Percentiles rank a stretch among this genome's conserved stretches.
Evolutionary conservation across 2,113 vertebrate species (phyloP).

Genomic region (Merops nubicus): DNA sequence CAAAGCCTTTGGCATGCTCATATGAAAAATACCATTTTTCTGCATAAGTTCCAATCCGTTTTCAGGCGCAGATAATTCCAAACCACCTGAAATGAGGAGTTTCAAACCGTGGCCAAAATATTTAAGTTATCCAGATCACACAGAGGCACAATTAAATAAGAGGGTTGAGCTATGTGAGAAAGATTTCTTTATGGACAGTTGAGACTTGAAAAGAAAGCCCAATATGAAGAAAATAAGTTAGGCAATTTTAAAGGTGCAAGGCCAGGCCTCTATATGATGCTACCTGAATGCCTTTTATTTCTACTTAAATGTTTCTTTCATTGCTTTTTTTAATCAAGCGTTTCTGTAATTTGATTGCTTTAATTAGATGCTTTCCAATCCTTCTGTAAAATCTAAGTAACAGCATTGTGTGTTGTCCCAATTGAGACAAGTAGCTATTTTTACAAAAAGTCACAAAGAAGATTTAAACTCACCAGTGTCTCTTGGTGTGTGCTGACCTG

Average conservation of each 20-base stretch:
- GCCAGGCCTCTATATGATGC: not conserved
- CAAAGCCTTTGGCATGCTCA: not conserved
- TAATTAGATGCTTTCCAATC: not conserved
- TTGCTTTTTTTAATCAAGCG: not conserved
- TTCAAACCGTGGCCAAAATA: not conserved
- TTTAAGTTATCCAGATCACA: not conserved
- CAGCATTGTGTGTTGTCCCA: not conserved
- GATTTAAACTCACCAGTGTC: not conserved
- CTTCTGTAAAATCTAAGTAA: not conserved
- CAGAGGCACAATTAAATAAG: not conserved
- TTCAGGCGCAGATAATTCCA: conserved; percentile 29
- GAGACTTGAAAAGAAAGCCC: not conserved
- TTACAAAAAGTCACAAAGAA: not conserved
- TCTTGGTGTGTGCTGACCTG: not conserved
- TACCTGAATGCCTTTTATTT: not conserved
- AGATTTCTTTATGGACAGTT: not conserved
- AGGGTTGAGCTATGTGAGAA: not conserved
- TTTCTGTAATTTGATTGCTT: not conserved
- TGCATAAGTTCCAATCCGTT: not conserved
- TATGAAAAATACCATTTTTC: conserved; percentile 20
- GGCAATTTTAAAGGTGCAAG: not conserved
- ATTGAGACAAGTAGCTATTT: not conserved
- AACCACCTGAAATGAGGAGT: not conserved
- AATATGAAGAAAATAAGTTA: not conserved
- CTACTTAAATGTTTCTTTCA: not conserved